Base-by-base conservation (phyloP, 1,140 invertebrate genomes). In the Elysia chlorotica region DNA sequence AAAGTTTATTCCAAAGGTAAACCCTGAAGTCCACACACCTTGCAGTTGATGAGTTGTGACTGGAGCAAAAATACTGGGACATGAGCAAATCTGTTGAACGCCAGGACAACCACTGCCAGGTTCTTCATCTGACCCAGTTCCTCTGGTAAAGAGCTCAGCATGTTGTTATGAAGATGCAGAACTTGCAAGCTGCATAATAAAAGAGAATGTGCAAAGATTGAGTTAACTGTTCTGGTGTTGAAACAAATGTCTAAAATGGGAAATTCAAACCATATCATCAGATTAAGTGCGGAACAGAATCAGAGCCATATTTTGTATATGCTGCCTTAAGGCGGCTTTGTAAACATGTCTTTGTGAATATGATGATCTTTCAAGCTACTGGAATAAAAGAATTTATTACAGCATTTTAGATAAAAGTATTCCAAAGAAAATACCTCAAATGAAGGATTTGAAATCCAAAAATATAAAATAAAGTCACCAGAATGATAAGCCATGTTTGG, bases 81-180 rank as follows among this genome's bases (percentile, higher is more conserved):
- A 21, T 77, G 73, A 14, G 81, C 73, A 71, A 87, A 88, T 62
- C 80, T 75, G 79, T 88, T 88, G 74, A 88, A 88, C 21, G 87
- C 87, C 23, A 88, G 77, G 17, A 87, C 84, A 30, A 88, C 72
- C 21, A 87, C 78, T 25, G 79, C 72, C 14, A 88, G 77, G 38
- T 81, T 79, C 28, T 73, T 81, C 81, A 88, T 83, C 10, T 53
- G 54, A 5, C 63, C 56, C 54, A 88, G 78, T 70, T 85, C 83
- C 4, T 83, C 80, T 19, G 87, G 87, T 33, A 88, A 61, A 28
- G 71, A 76, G 19, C 74, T 72, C 41, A 88, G 74, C 53, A 83
- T 78, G 73, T 88, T 88, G 80, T 87, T 87, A 77, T 88, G 86
- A 1, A 85, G 62, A 69, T 87, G 86, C 1, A 87, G 76, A 30